These are phyloP conservation scores for Torymus aiolomorphi DNA, from an alignment of 2,888 invertebrate genomes.

Conservation along the genomic window DNA sequence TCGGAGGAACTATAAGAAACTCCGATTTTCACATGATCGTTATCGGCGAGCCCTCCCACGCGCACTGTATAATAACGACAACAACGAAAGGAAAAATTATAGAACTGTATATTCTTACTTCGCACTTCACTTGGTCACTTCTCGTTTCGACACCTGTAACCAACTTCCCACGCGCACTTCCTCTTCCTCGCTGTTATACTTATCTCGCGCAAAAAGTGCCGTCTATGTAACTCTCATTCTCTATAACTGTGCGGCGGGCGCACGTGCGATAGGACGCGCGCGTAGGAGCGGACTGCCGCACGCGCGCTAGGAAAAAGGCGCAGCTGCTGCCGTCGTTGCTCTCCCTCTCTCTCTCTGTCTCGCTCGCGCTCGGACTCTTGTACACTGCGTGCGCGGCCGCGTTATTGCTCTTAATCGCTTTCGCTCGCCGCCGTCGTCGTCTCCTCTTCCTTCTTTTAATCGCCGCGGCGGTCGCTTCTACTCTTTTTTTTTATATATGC, in stretches of 20 bases:
- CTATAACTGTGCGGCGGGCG: not conserved
- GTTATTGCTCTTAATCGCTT: constrained; percentile 51
- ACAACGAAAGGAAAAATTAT: too few species aligned
- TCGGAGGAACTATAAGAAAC: too few species aligned
- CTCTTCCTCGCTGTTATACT: too few species aligned
- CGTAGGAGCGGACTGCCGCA: constrained; percentile 27
- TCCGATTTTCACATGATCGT: too few species aligned
- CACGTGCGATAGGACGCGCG: constrained; percentile 7
- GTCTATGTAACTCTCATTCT: too few species aligned
- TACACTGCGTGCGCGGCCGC: not conserved
- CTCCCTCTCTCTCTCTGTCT: constrained; percentile 24
- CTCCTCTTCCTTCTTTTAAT: constrained; percentile 43
- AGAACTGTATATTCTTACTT: too few species aligned
- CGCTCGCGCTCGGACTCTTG: not conserved
- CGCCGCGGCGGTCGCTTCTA: not conserved
- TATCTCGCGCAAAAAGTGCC: not conserved
- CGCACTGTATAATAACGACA: too few species aligned
- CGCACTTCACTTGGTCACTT: too few species aligned
- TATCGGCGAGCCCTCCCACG: too few species aligned
- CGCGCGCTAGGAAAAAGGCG: constrained; percentile 34
- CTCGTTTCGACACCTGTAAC: too few species aligned
- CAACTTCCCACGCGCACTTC: too few species aligned
- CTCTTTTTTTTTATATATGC: not conserved
- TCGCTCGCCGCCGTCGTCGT: constrained; percentile 1
- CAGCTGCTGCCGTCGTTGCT: not conserved